Base-by-base conservation (phyloP, 2,113 vertebrate species). In the Perccottus glenii region DNA sequence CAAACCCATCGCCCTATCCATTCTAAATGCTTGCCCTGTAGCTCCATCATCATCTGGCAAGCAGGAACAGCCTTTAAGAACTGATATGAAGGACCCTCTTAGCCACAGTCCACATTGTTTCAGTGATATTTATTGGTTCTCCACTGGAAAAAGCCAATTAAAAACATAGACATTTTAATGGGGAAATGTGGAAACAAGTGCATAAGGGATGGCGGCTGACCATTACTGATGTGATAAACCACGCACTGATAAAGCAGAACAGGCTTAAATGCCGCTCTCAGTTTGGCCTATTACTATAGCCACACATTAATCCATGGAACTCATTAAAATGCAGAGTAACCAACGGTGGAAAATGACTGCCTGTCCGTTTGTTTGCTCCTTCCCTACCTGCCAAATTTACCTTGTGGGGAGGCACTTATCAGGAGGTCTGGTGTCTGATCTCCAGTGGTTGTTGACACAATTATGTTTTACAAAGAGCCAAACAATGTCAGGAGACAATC, bases 311-410 rank as follows among this genome's bases (percentile, higher is more conserved):
- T 85, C 78, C 78, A 83, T 85, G 75, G 66, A 70, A 58, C 55
- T 90, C 81, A 83, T 87, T 88, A 88, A 78, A 84, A 91, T 88
- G 85, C 85, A 86, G 8, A 44, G 71, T 58, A 71, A 78, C 71
- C 83, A 71, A 67, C 80, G 44, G 73, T 58, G 63, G 75, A 74
- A 84, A 88, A 85, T 78, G 36, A 73, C 75, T 78, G 83, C 74
- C 61, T 67, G 80, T 73, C 61, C 47, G 63, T 81, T 83, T 86
- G 77, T 81, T 80, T 83, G 80, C 65, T 77, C 65, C 68, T 16
- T 60, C n/a, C 14, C 44, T 14, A 40, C 12, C 58, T 55, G 64
- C 59, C 66, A 80, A 80, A 74, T 79, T 71, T 83, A 86, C 85
- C 73, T 89, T 76, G 72, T 80, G 78, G 80, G 83, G 85, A 81